A percentile compares a stretch with the other conserved stretches of the same genome.
These are phyloP conservation scores for Eublepharis macularius DNA, from an alignment of 2,113 vertebrate species.

Conservation along the genomic window DNA sequence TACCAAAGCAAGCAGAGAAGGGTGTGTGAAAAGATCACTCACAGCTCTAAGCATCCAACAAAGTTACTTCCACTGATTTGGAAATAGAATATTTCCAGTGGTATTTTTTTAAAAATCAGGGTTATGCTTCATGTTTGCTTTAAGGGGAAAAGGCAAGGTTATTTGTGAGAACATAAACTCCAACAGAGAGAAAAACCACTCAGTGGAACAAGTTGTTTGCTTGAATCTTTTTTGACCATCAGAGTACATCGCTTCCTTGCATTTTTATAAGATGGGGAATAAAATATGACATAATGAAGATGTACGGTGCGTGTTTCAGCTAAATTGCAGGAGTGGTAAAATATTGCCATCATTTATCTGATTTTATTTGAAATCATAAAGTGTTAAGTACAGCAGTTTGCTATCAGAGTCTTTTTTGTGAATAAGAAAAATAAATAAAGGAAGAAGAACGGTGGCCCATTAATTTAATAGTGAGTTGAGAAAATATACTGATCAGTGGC, in stretches of 20 bases:
- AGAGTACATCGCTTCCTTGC: slow-evolving; percentile 27
- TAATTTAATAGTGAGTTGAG: slow-evolving; percentile 58
- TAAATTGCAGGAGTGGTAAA: slow-evolving; percentile 43
- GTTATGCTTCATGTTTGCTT: slow-evolving; percentile 38
- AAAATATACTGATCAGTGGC: slow-evolving; percentile 50
- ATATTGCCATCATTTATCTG: slow-evolving; percentile 60
- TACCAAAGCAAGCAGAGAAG: neutral
- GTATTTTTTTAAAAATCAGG: slow-evolving; percentile 42
- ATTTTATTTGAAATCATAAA: slow-evolving; percentile 66
- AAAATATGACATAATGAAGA: slow-evolving; percentile 67
- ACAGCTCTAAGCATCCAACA: slow-evolving; percentile 21
- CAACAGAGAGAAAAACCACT: neutral
- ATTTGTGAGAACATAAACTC: slow-evolving; percentile 42
- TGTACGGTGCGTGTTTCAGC: slow-evolving; percentile 54
- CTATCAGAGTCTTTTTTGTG: slow-evolving; percentile 32
- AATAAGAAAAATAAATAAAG: slow-evolving; percentile 41
- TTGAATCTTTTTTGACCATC: slow-evolving; percentile 18
- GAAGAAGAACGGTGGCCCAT: slow-evolving; percentile 31
- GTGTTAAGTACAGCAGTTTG: slow-evolving; percentile 62
- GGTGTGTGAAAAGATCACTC: slow-evolving; percentile 26
- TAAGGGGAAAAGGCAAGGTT: slow-evolving; percentile 16
- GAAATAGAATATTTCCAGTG: slow-evolving; percentile 46
- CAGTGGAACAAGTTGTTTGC: slow-evolving; percentile 24
- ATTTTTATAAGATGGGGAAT: slow-evolving; percentile 53
- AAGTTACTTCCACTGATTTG: neutral